Percentiles rank a stretch among this genome's conserved stretches.
Evolutionary conservation across 2,797 vertebrate species (phyloP).

Genomic region (Tapera naevia): DNA sequence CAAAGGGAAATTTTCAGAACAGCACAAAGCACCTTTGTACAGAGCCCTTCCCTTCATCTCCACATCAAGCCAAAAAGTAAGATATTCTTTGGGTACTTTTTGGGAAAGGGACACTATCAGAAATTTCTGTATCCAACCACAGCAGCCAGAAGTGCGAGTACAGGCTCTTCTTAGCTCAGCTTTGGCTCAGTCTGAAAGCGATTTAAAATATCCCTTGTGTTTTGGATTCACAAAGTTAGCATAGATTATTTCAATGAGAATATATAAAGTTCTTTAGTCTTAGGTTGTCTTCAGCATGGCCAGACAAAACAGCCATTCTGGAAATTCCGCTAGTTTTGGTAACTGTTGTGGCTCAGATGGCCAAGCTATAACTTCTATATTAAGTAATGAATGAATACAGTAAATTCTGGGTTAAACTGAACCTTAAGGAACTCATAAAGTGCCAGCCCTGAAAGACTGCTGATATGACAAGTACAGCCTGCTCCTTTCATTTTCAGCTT

Average conservation of each 20-base stretch:
- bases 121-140: background rate
- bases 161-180: background rate
- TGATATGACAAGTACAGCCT: background rate
- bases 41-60: background rate
- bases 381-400: background rate
- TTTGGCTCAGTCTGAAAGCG: background rate
- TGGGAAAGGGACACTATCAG: background rate
- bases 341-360: background rate
- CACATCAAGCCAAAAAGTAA: background rate
- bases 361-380: background rate
- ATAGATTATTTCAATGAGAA: background rate
- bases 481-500: background rate
- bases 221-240: background rate
- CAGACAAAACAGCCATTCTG: background rate
- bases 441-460: background rate
- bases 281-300: background rate
- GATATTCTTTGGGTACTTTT: background rate
- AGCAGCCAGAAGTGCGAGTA: background rate
- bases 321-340: background rate
- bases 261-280: background rate
- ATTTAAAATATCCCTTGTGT: accelerated
- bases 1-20: background rate
- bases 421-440: background rate
- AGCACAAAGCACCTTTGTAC: background rate
- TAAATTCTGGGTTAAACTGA: background rate